A percentile compares a stretch with the other conserved stretches of the same genome.
Conservation (phyloP, 2,113 vertebrate species). For the Butastur rufipennis region DNA sequence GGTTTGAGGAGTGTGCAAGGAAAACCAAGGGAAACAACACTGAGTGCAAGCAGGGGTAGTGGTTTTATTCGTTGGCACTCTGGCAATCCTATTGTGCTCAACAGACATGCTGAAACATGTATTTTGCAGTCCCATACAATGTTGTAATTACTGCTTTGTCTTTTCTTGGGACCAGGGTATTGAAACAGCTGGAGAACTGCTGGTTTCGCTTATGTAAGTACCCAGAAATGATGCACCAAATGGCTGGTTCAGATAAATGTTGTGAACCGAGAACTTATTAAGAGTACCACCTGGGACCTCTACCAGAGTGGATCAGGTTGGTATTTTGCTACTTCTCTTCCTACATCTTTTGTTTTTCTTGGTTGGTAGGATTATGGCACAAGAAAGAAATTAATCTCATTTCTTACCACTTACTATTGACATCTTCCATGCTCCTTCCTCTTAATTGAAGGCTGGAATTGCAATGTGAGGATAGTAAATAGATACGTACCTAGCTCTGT, state of each 20-base stretch:
- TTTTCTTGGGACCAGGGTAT: not conserved
- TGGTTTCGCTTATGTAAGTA: not conserved
- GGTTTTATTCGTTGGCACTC: not conserved
- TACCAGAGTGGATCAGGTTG: not conserved
- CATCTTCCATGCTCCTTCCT: not conserved
- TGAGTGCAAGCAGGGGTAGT: not conserved
- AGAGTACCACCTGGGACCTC: not conserved
- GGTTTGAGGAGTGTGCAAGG: not conserved
- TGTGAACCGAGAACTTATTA: not conserved
- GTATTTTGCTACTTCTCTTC: not conserved
- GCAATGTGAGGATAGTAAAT: not conserved
- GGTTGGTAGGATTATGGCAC: not conserved
- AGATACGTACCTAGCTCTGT: not conserved
- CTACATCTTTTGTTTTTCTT: not conserved
- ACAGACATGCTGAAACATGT: not conserved
- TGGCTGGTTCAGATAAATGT: not conserved
- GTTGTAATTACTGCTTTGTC: not conserved
- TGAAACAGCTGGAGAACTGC: not conserved
- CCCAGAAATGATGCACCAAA: not conserved
- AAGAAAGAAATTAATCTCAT: not conserved
- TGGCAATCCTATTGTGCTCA: not conserved
- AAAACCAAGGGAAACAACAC: not conserved
- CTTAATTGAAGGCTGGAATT: not conserved
- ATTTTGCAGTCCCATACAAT: not conserved
- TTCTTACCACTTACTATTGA: not conserved